phyloP scores from a whole-genome alignment of 2,888 invertebrate species.

The Zygogramma bicolorata region DNA sequence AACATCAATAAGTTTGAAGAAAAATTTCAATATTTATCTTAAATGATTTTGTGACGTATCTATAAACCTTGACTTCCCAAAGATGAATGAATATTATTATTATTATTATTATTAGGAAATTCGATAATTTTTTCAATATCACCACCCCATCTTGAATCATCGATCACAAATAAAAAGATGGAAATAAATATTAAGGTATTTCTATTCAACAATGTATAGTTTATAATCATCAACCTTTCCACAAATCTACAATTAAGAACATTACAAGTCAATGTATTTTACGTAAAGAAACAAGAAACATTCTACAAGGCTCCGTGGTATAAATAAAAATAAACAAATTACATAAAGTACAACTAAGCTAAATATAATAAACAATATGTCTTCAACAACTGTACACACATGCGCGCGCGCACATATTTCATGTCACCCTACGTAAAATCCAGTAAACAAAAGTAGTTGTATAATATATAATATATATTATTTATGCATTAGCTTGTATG shows the following conservation, averaged over 20 bases:
- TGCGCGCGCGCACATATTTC: constrained; percentile 59
- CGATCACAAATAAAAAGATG: constrained; percentile 29
- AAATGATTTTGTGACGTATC: too few species aligned
- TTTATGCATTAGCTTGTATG: constrained; percentile 59
- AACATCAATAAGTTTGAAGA: too few species aligned
- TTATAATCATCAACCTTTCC: constrained; percentile 70
- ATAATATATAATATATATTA: constrained; percentile 58
- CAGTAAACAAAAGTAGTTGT: constrained; percentile 56
- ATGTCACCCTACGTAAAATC: constrained; percentile 66
- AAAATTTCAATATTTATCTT: too few species aligned
- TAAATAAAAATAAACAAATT: constrained; percentile 60
- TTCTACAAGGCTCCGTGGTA: constrained; percentile 63
- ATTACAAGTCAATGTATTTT: constrained; percentile 66
- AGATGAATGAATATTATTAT: too few species aligned
- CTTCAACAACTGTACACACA: constrained; percentile 66
- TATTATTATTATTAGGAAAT: too few species aligned
- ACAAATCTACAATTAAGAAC: constrained; percentile 70
- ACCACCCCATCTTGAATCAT: not conserved
- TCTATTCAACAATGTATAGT: constrained; percentile 70
- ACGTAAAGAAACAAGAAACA: constrained; percentile 65
- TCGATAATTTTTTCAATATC: too few species aligned
- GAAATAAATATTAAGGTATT: constrained; percentile 68
- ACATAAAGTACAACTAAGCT: constrained; percentile 64
- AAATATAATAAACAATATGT: constrained; percentile 63
- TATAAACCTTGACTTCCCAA: too few species aligned